These are phyloP conservation scores for Ferrisia virgata DNA, from an alignment of 2,888 invertebrate species.

Conservation along the genomic window DNA sequence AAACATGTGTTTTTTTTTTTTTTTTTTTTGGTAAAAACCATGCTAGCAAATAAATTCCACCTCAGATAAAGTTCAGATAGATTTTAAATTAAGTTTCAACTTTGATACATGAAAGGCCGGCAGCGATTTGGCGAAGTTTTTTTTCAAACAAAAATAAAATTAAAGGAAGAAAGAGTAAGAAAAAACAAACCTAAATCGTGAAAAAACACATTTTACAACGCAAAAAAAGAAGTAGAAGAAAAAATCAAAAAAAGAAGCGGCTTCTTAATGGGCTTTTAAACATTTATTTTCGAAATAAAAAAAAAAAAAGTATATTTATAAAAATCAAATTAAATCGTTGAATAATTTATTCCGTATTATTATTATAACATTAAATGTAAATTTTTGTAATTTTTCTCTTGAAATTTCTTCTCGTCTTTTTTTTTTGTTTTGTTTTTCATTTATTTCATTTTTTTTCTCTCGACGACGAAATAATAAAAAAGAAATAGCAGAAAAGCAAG, in stretches of 20 bases:
- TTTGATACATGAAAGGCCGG: slow-evolving; percentile 21
- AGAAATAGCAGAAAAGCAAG: neutral
- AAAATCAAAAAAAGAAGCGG: neutral
- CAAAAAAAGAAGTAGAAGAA: neutral
- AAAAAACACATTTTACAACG: neutral
- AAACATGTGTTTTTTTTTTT: neutral
- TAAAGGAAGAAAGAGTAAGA: slow-evolving; percentile 4
- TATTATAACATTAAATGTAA: slow-evolving; percentile 20
- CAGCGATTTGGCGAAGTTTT: slow-evolving; percentile 6
- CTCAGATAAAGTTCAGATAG: slow-evolving; percentile 3
- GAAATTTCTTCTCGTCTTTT: neutral
- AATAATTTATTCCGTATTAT: slow-evolving; percentile 16
- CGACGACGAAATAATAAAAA: neutral
- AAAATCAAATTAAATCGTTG: slow-evolving; percentile 21
- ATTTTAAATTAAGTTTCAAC: slow-evolving; percentile 26
- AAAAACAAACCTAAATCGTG: slow-evolving; percentile 6
- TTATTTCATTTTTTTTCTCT: neutral
- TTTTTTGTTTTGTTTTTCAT: neutral
- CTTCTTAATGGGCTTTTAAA: slow-evolving; percentile 24
- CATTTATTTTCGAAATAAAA: slow-evolving; percentile 1
- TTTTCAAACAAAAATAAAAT: neutral
- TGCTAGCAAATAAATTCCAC: neutral
- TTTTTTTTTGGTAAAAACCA: neutral
- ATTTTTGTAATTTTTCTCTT: neutral
- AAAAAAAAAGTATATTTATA: no score